These are phyloP conservation scores for Drosophila algonquin DNA, from an alignment of 2,888 invertebrate genomes.

Conservation along the genomic window DNA sequence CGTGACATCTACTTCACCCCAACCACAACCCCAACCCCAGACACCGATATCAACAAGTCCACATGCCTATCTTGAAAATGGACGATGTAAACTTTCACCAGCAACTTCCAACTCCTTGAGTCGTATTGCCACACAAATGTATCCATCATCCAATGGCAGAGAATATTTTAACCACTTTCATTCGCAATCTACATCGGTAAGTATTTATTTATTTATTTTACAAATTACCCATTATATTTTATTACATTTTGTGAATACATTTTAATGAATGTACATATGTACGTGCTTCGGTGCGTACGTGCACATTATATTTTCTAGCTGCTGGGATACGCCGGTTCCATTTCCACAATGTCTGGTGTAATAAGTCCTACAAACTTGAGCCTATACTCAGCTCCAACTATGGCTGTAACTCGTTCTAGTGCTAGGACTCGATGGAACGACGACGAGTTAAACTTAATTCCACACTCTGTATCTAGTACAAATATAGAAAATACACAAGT, in stretches of 20 bases:
- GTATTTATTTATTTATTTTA: constrained; percentile 32
- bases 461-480: constrained; percentile 87
- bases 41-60: constrained; percentile 36
- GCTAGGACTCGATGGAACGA: constrained; percentile 94
- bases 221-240: neutral
- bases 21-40: constrained; percentile 20
- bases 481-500: constrained; percentile 88
- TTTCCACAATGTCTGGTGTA: constrained; percentile 91
- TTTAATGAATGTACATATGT: neutral
- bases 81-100: constrained; percentile 58
- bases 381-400: constrained; percentile 90
- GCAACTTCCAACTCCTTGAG: constrained; percentile 53
- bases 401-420: constrained; percentile 86
- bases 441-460: constrained; percentile 97
- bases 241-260: neutral
- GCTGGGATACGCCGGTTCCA: constrained; percentile 95
- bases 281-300: neutral
- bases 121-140: constrained; percentile 84
- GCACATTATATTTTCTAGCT: constrained; percentile 86
- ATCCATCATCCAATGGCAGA: constrained; percentile 84
- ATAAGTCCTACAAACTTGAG: constrained; percentile 95
- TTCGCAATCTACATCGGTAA: constrained; percentile 89
- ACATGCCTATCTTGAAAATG: constrained; percentile 43
- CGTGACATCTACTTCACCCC: constrained; percentile 64
- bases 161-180: constrained; percentile 96